Evolutionary conservation across 2,888 invertebrate genomes (phyloP).

Genomic region (Orthonychiurus folsomi): DNA sequence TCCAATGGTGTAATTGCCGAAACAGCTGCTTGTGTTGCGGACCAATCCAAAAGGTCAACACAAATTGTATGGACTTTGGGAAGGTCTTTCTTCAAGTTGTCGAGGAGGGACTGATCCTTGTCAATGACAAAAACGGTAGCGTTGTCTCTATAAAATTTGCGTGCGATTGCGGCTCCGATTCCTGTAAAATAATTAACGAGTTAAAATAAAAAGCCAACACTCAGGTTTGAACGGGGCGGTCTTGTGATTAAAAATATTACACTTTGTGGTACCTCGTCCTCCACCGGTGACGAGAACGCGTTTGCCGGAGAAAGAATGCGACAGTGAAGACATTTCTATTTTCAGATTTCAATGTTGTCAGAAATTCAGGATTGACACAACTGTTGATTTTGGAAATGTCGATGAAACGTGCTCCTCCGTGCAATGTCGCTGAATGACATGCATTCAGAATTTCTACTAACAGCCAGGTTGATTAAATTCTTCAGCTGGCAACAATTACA

Average conservation of each 20-base stretch:
- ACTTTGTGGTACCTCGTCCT: constrained; percentile 11
- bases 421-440: background rate
- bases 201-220: background rate
- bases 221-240: background rate
- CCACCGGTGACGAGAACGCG: constrained; percentile 19
- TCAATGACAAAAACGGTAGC: constrained; percentile 72
- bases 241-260: background rate
- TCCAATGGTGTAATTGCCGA: constrained; percentile 6
- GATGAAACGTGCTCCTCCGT: background rate
- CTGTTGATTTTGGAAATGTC: background rate
- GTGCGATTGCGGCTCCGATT: constrained; percentile 25
- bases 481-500: constrained; percentile 8
- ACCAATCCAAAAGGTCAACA: constrained; percentile 39
- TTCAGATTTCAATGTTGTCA: no score
- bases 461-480: background rate
- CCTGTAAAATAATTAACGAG: constrained; percentile 12
- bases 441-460: no score
- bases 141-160: constrained; percentile 28
- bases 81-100: constrained; percentile 54
- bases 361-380: no score
- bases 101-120: constrained; percentile 57
- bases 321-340: constrained; percentile 3
- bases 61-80: constrained; percentile 49
- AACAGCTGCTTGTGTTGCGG: constrained; percentile 43
- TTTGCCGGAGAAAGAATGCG: constrained; percentile 14